Conservation (phyloP, 2,113 vertebrate species). For the Galeopterus variegatus region DNA sequence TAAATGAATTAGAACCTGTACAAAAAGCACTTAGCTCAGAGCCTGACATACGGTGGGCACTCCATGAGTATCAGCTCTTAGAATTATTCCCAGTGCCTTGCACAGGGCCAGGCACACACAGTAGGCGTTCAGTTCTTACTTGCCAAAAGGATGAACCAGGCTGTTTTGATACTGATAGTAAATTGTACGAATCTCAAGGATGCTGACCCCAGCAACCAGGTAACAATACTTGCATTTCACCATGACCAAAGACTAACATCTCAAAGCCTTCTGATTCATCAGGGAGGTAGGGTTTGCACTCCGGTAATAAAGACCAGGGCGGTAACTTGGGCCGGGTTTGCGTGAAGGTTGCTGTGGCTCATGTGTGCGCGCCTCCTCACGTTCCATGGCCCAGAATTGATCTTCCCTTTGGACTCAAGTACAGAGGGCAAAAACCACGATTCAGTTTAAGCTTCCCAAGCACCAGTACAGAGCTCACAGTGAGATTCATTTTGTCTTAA, state of each 20-base stretch:
- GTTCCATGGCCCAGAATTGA: accelerated
- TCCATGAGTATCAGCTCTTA: not conserved
- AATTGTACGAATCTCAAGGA: not conserved
- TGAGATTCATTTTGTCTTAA: not conserved
- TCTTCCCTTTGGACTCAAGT: not conserved
- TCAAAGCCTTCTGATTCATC: not conserved
- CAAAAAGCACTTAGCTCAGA: not conserved
- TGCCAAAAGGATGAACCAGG: not conserved
- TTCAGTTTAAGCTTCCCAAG: not conserved
- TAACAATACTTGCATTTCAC: not conserved
- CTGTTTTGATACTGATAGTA: not conserved
- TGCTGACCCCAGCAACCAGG: not conserved
- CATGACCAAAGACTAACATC: accelerated
- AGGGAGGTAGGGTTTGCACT: not conserved
- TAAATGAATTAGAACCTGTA: not conserved
- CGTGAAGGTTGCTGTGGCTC: accelerated
- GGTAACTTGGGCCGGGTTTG: not conserved
- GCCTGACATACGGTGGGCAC: not conserved
- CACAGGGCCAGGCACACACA: not conserved
- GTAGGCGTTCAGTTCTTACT: not conserved
- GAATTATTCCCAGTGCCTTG: not conserved
- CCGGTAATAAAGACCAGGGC: not conserved
- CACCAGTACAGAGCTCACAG: not conserved
- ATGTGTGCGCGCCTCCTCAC: accelerated
- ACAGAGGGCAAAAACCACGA: not conserved